Percentiles rank a stretch among this genome's conserved stretches.
These are phyloP conservation scores for Hylaea fasciaria DNA, from an alignment of 2,888 invertebrate species.

Conservation along the genomic window DNA sequence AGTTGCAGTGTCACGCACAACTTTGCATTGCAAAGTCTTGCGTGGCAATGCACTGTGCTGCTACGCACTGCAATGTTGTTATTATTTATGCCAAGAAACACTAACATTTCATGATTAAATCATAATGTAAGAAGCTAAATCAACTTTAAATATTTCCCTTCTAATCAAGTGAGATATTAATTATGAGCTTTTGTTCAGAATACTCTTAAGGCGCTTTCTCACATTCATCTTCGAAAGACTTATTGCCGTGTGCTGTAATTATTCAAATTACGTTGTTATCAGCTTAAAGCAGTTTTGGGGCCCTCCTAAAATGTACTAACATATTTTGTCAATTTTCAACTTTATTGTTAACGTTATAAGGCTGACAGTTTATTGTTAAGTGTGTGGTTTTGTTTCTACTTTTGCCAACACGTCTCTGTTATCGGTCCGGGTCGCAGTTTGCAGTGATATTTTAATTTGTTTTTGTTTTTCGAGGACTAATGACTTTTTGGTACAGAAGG, in stretches of 20 bases:
- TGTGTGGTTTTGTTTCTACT: slow-evolving; percentile 1
- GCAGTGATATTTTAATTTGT: slow-evolving; percentile 56
- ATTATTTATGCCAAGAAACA: too few relatives aligned
- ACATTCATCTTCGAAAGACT: slow-evolving; percentile 76
- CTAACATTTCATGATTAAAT: too few relatives aligned
- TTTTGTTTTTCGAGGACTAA: slow-evolving; percentile 50
- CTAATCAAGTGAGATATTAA: slow-evolving; percentile 32
- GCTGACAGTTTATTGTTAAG: slow-evolving; percentile 35
- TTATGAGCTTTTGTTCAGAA: slow-evolving; percentile 47
- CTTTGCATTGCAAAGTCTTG: too few relatives aligned
- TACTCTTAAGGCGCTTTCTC: slow-evolving; percentile 56
- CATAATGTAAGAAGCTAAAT: neutral
- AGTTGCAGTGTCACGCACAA: too few relatives aligned
- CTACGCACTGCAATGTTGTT: too few relatives aligned
- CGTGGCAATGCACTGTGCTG: too few relatives aligned
- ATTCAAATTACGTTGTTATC: slow-evolving; percentile 80
- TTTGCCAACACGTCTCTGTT: slow-evolving; percentile 49
- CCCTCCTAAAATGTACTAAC: slow-evolving; percentile 46
- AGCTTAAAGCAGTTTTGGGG: slow-evolving; percentile 71
- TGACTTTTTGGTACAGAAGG: slow-evolving; percentile 24
- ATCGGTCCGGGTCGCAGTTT: slow-evolving; percentile 50
- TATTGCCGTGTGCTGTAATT: slow-evolving; percentile 69
- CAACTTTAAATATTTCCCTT: slow-evolving; percentile 6
- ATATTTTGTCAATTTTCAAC: slow-evolving; percentile 32
- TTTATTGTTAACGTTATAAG: slow-evolving; percentile 39